Evolutionary conservation across 2,888 invertebrate species (phyloP), one percentile per base, ranked within the genome.

Genomic region (Metallyticus violacea): DNA sequence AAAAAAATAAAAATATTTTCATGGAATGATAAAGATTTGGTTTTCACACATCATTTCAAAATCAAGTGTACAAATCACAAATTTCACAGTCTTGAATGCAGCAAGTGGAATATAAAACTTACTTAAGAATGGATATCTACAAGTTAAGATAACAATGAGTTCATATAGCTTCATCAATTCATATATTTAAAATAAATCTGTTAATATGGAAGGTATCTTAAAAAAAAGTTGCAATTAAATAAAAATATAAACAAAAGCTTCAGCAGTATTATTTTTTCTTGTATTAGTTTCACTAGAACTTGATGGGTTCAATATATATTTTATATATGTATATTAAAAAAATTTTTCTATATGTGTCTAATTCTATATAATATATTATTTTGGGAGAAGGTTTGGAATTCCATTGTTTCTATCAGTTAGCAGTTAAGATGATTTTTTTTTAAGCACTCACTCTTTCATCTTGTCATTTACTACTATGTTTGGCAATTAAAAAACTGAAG

Each of bases 291-390:
- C 83, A 83, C 83, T 83, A 77, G 27, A 28, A 27, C 83, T 77
- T 83, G 77, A 81, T 26, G 77, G 83, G 29, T 83, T 83, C 83
- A 83, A 77, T 77, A 77, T 83, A 77, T 83, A 77, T 83, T 77
- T 62, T 83, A 83, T 83, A 62, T 83, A 76, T 79, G 84, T 81
- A 87, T 81, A 81, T 81, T 86, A 85, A 87, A 78, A 86, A 87
- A 81, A 85, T 26, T 27, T n/a, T 27, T 81, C 62, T 87, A 79
- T 81, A 79, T 80, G 85, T 81, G 77, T 40, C 79, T 81, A 81
- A 28, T 82, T 82, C 79, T 86, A 80, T 78, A 84, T 85, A 85
- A 85, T 85, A 87, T 81, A 22, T 62, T 62, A 87, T 87, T 85
- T 85, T 79, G 22, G 30, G 81, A 77, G 80, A 76, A 83, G 81